Evolutionary conservation across 2,797 vertebrate genomes (phyloP), one percentile per base, ranked within the genome.

Genomic region (Falco rusticolus): DNA sequence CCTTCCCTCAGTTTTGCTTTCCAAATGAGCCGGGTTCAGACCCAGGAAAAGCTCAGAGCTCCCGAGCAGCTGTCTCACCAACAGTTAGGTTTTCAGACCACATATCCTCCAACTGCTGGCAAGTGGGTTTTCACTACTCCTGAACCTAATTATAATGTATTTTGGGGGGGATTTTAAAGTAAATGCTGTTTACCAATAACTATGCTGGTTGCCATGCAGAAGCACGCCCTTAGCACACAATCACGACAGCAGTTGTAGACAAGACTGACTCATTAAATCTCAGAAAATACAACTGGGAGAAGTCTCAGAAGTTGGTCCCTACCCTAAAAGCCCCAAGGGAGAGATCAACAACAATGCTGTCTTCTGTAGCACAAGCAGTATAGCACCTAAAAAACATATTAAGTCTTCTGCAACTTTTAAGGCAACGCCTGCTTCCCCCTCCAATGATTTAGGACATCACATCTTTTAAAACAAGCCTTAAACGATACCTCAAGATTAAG

Each of bases 261-360:
- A 91, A 88, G 72, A 86, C 57, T 95, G 94, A 95, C 84, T 95
- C 89, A 87, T 45, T 53, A 41, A 39, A 79, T 5, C 71, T 85
- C 57, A 91, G 47, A 75, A 94, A 92, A 95, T 16, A 71, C 47
- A 78, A 15, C 33, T 65, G 39, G 64, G 86, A 94, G 83, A 91
- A 94, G 60, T 50, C 79, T 92, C 72, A 87, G 61, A 85, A 86
- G 50, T 10, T 43, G 22, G 65, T 85, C 82, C 47, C 41, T 70
- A 89, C 50, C 81, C 51, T 33, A 81, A 89, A 89, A 93, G 8
- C 34, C 87, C 71, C 54, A 75, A n/a, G 47, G 25, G 65, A 79
- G 24, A 80, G 26, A 68, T 39, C n/a, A 79, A 45, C 28, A 92
- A 41, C 14, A 78, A 68, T 13, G 13, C 16, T 65, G 29, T 14